Base-by-base conservation (phyloP, 2,888 invertebrate species). In the Leptinotarsa peninsularis region DNA sequence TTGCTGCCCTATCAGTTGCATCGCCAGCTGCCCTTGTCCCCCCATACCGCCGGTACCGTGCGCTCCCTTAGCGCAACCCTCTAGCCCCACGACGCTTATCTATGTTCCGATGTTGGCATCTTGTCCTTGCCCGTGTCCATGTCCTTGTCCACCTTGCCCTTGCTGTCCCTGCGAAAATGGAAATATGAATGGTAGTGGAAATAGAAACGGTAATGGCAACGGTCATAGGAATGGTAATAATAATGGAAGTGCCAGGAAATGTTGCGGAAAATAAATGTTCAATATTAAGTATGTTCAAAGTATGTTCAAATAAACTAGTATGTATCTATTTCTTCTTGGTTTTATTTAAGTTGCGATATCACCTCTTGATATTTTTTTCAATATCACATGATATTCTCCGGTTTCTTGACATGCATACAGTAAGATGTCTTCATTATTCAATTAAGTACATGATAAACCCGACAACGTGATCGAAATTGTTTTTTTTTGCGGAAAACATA, bases 41-140 rank as follows among this genome's bases (percentile, higher is more conserved):
- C 80, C 80, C 3, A 74, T 78, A 14, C 79, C 80, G 4, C 79
- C 81, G 4, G 79, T 80, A 23, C 73, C 79, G 18, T 77, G 77
- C 66, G 82, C 80, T 10, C 81, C 79, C 10, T 67, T 82, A 17
- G 81, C 78, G 10, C 82, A 82, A 67, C 82, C 82, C 13, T 80
- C 80, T 17, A 74, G 76, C 43, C 82, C 82, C 10, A 76, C 80
- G 10, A 80, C 79, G 4, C 68, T 82, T 10, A 66, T 81, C 4
- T 81, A 76, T 49, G 78, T 81, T 17, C 82, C 82, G 17, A 67
- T 82, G 76, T 78, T 82, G 54, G 76, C 79, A 4, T 78, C 78
- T 15, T 72, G 71, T 58, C 80, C 78, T 4, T 81, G 80, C 70
- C 80, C 81, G 14, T 78, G 78, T 72, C 77, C 77, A 23, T 77